Evolutionary conservation across 2,113 vertebrate genomes (phyloP).

Genomic region (Gadus chalcogrammus): DNA sequence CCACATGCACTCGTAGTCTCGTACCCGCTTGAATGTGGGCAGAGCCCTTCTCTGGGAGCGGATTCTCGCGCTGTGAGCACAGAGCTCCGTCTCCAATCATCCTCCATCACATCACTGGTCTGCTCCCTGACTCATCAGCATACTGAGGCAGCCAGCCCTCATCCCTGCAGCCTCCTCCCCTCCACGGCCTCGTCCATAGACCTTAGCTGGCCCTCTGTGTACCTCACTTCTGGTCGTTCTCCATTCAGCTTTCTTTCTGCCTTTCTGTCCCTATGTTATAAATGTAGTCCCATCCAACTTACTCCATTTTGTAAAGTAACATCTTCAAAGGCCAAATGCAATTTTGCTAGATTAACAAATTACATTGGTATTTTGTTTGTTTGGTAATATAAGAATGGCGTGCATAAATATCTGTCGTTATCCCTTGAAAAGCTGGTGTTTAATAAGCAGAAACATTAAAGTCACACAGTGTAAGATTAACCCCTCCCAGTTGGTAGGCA

Average conservation of each 20-base stretch:
- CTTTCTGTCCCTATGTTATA: slow-evolving; percentile 8
- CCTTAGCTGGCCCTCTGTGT: slow-evolving; percentile 35
- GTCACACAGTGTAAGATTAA: too few species aligned
- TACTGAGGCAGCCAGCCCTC: slow-evolving; percentile 44
- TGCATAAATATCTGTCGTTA: too few species aligned
- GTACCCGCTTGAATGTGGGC: slow-evolving; percentile 11
- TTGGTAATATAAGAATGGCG: too few species aligned
- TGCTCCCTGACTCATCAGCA: slow-evolving; percentile 61
- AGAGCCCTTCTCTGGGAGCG: slow-evolving; percentile 33
- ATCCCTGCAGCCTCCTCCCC: slow-evolving; percentile 43
- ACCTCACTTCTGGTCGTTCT: slow-evolving; percentile 35
- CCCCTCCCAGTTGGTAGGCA: too few species aligned
- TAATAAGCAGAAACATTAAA: too few species aligned
- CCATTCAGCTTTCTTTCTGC: slow-evolving; percentile 14
- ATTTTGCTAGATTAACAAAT: too few species aligned
- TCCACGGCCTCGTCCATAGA: slow-evolving; percentile 33
- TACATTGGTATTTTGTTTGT: too few species aligned
- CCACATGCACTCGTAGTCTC: slow-evolving; percentile 3
- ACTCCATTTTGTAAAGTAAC: too few species aligned
- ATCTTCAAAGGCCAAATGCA: too few species aligned
- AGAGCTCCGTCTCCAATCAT: slow-evolving; percentile 57
- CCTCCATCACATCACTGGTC: slow-evolving; percentile 57
- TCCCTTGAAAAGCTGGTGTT: too few species aligned
- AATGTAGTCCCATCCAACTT: too few species aligned
- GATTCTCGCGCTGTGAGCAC: slow-evolving; percentile 44